These are phyloP conservation scores for Ophion ventricosus DNA, from an alignment of 2,888 invertebrate genomes.

Conservation along the genomic window DNA sequence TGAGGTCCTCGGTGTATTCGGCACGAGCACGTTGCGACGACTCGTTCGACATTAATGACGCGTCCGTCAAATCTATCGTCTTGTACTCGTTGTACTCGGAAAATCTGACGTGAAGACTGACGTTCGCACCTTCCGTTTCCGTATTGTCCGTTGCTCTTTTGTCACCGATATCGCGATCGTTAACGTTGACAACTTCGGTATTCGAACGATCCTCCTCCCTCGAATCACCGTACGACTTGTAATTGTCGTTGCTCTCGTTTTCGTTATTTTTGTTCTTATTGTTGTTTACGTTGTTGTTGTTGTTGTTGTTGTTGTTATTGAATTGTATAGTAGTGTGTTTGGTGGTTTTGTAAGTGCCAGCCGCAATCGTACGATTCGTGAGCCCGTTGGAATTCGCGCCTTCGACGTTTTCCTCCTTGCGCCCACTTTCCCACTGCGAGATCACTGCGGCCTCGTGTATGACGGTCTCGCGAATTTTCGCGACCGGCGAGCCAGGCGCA, in stretches of 20 bases:
- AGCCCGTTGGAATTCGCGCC: constrained; percentile 30
- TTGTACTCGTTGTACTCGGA: constrained; percentile 80
- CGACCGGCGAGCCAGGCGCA: constrained; percentile 50
- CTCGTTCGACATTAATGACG: constrained; percentile 76
- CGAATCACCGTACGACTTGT: constrained; percentile 18
- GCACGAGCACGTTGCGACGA: constrained; percentile 65
- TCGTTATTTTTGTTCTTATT: constrained; percentile 6
- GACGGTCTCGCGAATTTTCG: constrained; percentile 60
- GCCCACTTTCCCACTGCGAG: constrained; percentile 61
- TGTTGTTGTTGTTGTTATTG: constrained; percentile 59
- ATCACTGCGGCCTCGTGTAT: constrained; percentile 56
- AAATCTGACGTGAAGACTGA: constrained; percentile 80
- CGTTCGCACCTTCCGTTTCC: constrained; percentile 64
- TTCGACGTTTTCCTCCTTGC: constrained; percentile 49
- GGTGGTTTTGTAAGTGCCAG: constrained; percentile 56
- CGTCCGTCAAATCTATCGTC: constrained; percentile 77
- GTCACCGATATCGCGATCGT: constrained; percentile 19
- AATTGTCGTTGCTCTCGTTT: constrained; percentile 17
- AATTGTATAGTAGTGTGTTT: constrained; percentile 60
- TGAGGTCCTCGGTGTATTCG: constrained; percentile 69
- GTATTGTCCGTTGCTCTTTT: constrained; percentile 10
- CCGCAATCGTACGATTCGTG: constrained; percentile 36
- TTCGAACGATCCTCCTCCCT: constrained; percentile 49
- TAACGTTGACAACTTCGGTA: constrained; percentile 54
- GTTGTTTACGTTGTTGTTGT: constrained; percentile 7